phyloP scores from a whole-genome alignment of 2,113 vertebrate species.

The Psettodes erumei region DNA sequence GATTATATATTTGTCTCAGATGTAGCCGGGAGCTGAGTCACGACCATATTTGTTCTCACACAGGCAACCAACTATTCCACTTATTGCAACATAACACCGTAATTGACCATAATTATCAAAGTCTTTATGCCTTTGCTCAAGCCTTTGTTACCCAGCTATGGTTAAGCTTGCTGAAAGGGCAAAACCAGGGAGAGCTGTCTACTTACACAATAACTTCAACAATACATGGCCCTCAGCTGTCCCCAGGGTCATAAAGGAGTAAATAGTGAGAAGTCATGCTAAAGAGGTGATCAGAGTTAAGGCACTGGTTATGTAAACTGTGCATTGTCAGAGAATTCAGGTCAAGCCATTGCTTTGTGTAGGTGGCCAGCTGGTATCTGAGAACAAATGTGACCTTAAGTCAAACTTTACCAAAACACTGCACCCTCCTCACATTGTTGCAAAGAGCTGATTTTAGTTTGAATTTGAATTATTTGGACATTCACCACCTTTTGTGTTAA shows the following conservation, averaged over 20 bases:
- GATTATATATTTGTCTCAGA: not conserved
- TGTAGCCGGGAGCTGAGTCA: not conserved
- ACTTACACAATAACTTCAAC: slow-evolving; percentile 22
- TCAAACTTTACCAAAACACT: not conserved
- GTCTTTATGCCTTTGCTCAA: not conserved
- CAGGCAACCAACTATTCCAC: not conserved
- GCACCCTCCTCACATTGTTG: not conserved
- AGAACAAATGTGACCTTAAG: not conserved
- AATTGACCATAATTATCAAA: slow-evolving; percentile 5
- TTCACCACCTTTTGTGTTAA: not conserved
- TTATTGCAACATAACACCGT: slow-evolving; percentile 16
- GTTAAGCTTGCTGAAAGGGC: slow-evolving; percentile 1
- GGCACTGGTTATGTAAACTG: slow-evolving; percentile 34
- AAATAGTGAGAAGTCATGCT: slow-evolving; percentile 10
- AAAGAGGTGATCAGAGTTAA: slow-evolving; percentile 14
- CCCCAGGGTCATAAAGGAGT: slow-evolving; percentile 12
- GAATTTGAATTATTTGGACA: not conserved
- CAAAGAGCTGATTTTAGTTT: too few species aligned
- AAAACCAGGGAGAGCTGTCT: not conserved
- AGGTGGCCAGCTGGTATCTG: slow-evolving; percentile 3
- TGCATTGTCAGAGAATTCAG: slow-evolving; percentile 34
- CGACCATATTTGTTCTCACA: not conserved
- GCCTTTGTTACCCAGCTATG: not conserved
- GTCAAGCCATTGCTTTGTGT: slow-evolving; percentile 35
- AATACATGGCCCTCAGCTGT: slow-evolving; percentile 36